Evolutionary conservation across 2,888 invertebrate genomes (phyloP).

Genomic region (Autographa gamma): DNA sequence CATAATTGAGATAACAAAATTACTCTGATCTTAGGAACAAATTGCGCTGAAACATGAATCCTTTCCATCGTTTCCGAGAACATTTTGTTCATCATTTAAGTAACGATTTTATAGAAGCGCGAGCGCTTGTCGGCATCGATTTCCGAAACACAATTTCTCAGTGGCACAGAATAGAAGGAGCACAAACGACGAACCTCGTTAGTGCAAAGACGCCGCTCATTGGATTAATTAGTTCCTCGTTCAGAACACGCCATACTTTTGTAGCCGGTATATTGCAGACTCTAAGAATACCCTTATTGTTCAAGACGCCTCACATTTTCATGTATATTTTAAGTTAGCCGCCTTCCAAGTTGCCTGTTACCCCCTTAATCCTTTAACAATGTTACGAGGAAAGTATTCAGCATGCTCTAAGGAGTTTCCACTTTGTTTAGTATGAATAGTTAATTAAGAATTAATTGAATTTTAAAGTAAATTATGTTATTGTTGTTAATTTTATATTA

Average conservation of each 20-base stretch:
- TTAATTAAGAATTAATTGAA: conserved; percentile 77
- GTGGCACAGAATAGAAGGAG: conserved; percentile 71
- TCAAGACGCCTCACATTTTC: conserved; percentile 75
- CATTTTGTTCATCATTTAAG: conserved; percentile 43
- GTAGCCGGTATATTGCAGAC: conserved; percentile 63
- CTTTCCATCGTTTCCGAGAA: conserved; percentile 25
- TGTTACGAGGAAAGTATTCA: conserved; percentile 77
- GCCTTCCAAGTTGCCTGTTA: conserved; percentile 70
- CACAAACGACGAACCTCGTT: conserved; percentile 84
- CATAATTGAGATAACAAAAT: conserved; percentile 50
- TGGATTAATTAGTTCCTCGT: conserved; percentile 86
- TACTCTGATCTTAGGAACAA: conserved; percentile 33
- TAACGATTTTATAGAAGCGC: conserved; percentile 56
- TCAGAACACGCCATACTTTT: conserved; percentile 78
- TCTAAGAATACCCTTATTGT: conserved; percentile 73
- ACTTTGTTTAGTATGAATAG: conserved; percentile 76
- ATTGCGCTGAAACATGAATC: conserved; percentile 46
- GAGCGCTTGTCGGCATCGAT: conserved; percentile 70
- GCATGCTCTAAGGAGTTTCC: conserved; percentile 68
- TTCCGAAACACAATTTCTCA: conserved; percentile 77
- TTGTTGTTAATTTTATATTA: conserved; percentile 58
- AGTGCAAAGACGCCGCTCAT: conserved; percentile 84
- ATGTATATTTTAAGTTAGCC: conserved; percentile 78
- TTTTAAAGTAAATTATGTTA: conserved; percentile 63
- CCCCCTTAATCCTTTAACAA: conserved; percentile 78